A percentile compares a stretch with the other conserved stretches of the same genome.
Conservation (phyloP, 1,140 invertebrate genomes). For the Aphelenchoides avenae region DNA sequence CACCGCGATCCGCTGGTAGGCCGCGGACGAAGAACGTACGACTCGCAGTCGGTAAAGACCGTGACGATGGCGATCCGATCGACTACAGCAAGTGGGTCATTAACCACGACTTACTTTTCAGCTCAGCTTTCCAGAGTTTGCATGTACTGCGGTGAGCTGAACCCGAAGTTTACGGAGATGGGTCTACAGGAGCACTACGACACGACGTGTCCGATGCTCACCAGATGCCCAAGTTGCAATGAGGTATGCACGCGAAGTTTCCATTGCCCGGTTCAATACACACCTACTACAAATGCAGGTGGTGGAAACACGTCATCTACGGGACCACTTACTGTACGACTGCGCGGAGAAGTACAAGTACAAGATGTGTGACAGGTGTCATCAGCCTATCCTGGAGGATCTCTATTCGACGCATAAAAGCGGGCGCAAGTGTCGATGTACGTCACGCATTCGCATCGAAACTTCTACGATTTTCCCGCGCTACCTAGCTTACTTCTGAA, state of each 20-base stretch:
- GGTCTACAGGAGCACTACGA: neutral
- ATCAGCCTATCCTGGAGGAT: slow-evolving; percentile 1
- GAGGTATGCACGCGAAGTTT: slow-evolving; percentile 1
- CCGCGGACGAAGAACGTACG: neutral
- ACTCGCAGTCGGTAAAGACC: neutral
- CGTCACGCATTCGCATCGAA: no score
- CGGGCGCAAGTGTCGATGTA: slow-evolving; percentile 4
- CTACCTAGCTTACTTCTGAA: no score
- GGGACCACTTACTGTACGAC: slow-evolving; percentile 5
- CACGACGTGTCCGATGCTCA: slow-evolving; percentile 1
- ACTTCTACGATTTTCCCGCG: no score
- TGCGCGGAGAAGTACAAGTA: slow-evolving; percentile 2
- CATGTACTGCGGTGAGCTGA: slow-evolving; percentile 1
- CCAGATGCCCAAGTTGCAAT: neutral
- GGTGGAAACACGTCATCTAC: slow-evolving; percentile 1
- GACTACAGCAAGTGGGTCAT: neutral
- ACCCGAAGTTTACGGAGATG: neutral
- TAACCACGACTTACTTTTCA: neutral
- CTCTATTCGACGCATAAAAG: neutral
- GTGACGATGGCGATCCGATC: neutral
- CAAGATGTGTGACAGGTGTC: slow-evolving; percentile 6
- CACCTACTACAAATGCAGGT: neutral
- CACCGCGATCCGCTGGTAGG: no score
- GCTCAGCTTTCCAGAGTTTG: neutral
- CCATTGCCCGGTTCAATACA: neutral